Base-by-base conservation (phyloP, 2,888 invertebrate genomes). In the Drosophila longiperda region DNA sequence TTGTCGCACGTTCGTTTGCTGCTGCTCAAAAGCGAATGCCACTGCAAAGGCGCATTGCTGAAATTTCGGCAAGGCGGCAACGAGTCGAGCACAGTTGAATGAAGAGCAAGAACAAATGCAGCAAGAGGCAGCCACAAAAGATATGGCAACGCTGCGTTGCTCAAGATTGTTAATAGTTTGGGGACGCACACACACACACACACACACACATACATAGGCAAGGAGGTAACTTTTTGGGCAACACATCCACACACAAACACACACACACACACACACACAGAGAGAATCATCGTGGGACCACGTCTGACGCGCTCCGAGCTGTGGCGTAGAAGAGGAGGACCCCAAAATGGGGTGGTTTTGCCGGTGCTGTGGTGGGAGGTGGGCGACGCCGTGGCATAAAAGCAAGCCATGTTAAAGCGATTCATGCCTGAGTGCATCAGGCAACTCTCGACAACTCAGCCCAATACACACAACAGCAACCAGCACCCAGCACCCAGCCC, bases 391-490 rank as follows among this genome's bases (percentile, higher is more conserved):
- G 74, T 72, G 76, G 62, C 80, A 88, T 78, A 85, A 87, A 80
- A 78, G 81, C 83, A 66, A 83, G 71, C 71, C 77, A 87, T 84
- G 81, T 80, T 84, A 82, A 87, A 84, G 75, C 87, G 82, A 75
- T 84, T 87, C 85, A 88, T 83, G 89, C 87, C 89, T 84, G 77
- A 87, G 71, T 90, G 90, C 85, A 78, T 79, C 80, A 68, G 66
- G 50, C 66, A 67, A 50, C 61, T 60, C 66, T 36, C 65, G 23
- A 73, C 54, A 60, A 58, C 65, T 34, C 33, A 23, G 23, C 45
- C 23, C 45, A 45, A 45, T 45, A 45, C 45, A 23, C 45, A 45
- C 45, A 45, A 45, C 45, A 45, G 23, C 55, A 29, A 29, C 29
- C 29, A 29, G 29, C 29, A 29, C 29, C 29, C 29, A 29, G 29